Evolutionary conservation across 1,140 invertebrate genomes (phyloP).

Genomic region (Macrobrachium nipponense): DNA sequence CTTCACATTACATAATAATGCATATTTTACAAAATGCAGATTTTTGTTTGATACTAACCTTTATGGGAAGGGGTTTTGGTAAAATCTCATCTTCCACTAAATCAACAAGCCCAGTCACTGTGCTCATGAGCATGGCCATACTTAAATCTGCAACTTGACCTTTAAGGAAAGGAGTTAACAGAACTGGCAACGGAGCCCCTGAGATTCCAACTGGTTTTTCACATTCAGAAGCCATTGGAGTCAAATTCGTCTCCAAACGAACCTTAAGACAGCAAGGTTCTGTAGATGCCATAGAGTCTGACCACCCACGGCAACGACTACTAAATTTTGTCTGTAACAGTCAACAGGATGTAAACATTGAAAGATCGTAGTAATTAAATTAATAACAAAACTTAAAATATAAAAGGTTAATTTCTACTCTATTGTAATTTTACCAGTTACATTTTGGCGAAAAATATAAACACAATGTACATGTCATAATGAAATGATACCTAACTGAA

Average conservation of each 20-base stretch:
- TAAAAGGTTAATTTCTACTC: no score
- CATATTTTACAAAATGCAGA: background rate
- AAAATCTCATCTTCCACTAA: slow-evolving; percentile 88
- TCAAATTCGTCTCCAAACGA: slow-evolving; percentile 49
- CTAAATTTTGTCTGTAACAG: slow-evolving; percentile 61
- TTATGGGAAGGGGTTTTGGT: slow-evolving; percentile 81
- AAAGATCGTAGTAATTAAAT: no score
- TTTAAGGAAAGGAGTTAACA: slow-evolving; percentile 69
- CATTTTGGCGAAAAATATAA: background rate
- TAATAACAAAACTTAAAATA: no score
- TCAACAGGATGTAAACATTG: background rate
- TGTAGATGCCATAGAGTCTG: slow-evolving; percentile 45
- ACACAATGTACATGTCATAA: background rate
- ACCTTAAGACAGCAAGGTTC: slow-evolving; percentile 53
- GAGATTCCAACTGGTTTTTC: slow-evolving; percentile 42
- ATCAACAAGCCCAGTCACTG: slow-evolving; percentile 81
- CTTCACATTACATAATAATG: background rate
- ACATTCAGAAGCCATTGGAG: background rate
- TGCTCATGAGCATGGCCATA: slow-evolving; percentile 83
- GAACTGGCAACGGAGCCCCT: slow-evolving; percentile 31
- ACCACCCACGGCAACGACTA: slow-evolving; percentile 63
- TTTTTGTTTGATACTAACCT: slow-evolving; percentile 72
- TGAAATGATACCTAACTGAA: background rate
- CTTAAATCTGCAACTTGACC: slow-evolving; percentile 77
- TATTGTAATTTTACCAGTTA: no score